phyloP scores from a whole-genome alignment of 2,888 invertebrate genomes.

The Nineta flava region DNA sequence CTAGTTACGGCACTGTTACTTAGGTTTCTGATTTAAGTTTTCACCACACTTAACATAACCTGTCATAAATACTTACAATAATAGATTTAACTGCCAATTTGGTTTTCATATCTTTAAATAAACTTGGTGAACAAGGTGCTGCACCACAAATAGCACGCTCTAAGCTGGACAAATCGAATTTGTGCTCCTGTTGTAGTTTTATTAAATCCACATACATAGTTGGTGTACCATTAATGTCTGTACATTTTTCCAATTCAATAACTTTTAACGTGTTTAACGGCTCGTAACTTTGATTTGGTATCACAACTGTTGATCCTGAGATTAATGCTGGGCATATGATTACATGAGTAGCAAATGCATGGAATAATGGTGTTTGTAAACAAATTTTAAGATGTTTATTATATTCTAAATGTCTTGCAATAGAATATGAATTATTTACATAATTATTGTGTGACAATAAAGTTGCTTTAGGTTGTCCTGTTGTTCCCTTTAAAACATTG shows the following conservation, averaged over 20 bases:
- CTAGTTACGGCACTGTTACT: too few relatives aligned
- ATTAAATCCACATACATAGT: constrained; percentile 75
- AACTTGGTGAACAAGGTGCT: constrained; percentile 47
- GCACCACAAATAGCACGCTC: constrained; percentile 53
- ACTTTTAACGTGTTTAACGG: constrained; percentile 44
- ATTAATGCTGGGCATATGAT: constrained; percentile 40
- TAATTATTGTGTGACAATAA: constrained; percentile 52
- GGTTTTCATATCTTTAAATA: constrained; percentile 34
- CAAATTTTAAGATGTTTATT: constrained; percentile 35
- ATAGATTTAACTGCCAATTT: constrained; percentile 30
- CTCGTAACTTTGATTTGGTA: constrained; percentile 43
- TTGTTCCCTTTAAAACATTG: constrained; percentile 26
- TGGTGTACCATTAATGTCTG: constrained; percentile 59
- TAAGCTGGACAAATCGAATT: constrained; percentile 30
- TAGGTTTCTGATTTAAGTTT: too few relatives aligned
- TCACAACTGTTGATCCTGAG: constrained; percentile 41
- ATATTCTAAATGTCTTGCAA: constrained; percentile 34
- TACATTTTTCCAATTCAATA: constrained; percentile 53
- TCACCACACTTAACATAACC: too few relatives aligned
- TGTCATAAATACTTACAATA: constrained; percentile 30
- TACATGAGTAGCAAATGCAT: constrained; percentile 59
- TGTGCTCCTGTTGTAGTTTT: constrained; percentile 29
- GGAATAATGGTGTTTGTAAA: constrained; percentile 63
- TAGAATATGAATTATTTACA: constrained; percentile 57
- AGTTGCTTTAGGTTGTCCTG: constrained; percentile 60